Base-by-base conservation (phyloP, 1,140 invertebrate genomes). In the Heliothis virescens region DNA sequence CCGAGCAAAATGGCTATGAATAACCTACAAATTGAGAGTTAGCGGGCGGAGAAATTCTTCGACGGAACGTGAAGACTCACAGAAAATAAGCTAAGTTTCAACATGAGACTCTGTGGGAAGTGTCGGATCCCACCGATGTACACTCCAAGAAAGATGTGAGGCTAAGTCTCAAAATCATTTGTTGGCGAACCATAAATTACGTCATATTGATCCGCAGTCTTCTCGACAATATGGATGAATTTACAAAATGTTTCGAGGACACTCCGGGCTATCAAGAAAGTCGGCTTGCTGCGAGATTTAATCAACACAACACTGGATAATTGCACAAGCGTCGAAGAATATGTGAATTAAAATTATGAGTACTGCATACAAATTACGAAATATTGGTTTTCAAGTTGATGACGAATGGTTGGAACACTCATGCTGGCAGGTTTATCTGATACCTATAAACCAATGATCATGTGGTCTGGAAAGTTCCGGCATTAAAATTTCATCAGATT, bases 351-450 rank as follows among this genome's bases (percentile, higher is more conserved):
- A 63, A 29, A 59, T 59, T n/a, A 18, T 59, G 16, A 59, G 12
- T 7, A 59, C 55, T 11, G n/a, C 55, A 5, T 16, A 57, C 16
- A 57, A 57, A 57, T 18, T 57, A n/a, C 12, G 55, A 57, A 57
- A 57, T 57, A 18, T 57, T 10, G 55, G 55, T 18, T 57, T 57
- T 18, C n/a, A 57, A 7, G 55, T 57, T 21, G 80, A 57, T 18
- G 55, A 57, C n/a, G 55, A 57, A 57, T 57, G 55, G 55, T 21
- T 57, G 16, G 55, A 26, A 90, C 89, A 7, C 73, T 92, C 3
- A 83, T 94, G 79, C 74, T 94, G 41, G 85, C 88, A 10, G 89
- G 89, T 13, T 85, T 93, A 75, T 89, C 89, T 0, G 88, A 80
- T 78, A 83, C 11, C 16, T 82, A 82, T 59, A 82, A 80, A 59